Conservation (phyloP, 2,797 vertebrate species). For the Gymnodraco acuticeps region DNA sequence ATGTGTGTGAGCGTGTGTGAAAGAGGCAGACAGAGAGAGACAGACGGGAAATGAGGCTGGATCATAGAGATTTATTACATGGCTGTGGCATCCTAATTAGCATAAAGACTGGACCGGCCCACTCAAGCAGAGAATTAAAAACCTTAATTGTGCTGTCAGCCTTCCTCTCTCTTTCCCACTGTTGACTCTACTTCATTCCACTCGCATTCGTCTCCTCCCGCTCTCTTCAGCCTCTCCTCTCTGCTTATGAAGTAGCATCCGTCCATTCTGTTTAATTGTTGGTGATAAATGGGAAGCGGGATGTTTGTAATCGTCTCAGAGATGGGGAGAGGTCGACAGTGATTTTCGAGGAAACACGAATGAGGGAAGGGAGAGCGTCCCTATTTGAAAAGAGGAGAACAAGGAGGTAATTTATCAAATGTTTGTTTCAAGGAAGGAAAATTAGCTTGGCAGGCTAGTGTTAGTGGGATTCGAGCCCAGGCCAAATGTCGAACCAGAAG, state of each 20-base stretch:
- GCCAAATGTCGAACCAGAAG: conserved; percentile 13
- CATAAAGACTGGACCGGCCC: conserved; percentile 97
- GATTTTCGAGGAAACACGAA: conserved; percentile 44
- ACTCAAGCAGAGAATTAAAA: conserved; percentile 99
- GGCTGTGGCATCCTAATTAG: conserved; percentile 93
- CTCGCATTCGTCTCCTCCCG: conserved; percentile 51
- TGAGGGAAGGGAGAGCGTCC: conserved; percentile 25
- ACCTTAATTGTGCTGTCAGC: conserved; percentile 98
- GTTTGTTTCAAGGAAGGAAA: conserved; percentile 50
- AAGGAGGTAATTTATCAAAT: conserved; percentile 63
- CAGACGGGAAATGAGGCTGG: conserved; percentile 81
- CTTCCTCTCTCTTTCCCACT: conserved; percentile 81
- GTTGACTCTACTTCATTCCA: conserved; percentile 75
- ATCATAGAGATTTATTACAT: conserved; percentile 96
- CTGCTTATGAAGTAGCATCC: conserved; percentile 73
- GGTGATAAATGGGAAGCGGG: conserved; percentile 90
- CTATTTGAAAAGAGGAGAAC: conserved; percentile 45
- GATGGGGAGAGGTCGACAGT: conserved; percentile 53
- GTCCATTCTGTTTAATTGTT: conserved; percentile 91
- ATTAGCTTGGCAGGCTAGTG: conserved; percentile 38
- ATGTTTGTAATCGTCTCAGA: conserved; percentile 87
- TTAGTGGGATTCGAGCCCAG: conserved; percentile 25
- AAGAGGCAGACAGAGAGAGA: conserved; percentile 76
- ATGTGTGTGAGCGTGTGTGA: conserved; percentile 46
- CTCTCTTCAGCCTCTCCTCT: conserved; percentile 41